Percentiles rank a stretch among this genome's conserved stretches.
Evolutionary conservation across 2,797 vertebrate genomes (phyloP).

Genomic region (Phyllotis vaccarum): DNA sequence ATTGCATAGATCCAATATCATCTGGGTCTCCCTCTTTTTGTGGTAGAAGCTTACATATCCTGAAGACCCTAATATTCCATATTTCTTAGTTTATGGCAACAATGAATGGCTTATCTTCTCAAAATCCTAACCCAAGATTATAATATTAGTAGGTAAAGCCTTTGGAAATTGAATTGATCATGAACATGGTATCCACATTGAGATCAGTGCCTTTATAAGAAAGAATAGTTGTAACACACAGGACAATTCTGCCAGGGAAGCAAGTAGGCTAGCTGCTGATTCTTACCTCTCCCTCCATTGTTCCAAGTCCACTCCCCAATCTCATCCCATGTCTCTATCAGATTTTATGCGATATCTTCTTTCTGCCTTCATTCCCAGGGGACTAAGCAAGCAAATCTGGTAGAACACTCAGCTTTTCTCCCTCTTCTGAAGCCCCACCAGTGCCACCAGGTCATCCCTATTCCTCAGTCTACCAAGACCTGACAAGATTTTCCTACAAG

Average conservation of each 20-base stretch:
- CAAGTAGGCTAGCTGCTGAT: neutral
- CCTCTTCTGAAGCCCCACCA: neutral
- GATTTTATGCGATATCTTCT: neutral
- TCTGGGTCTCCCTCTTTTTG: neutral
- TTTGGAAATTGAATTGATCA: neutral
- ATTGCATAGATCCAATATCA: neutral
- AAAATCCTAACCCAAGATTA: neutral
- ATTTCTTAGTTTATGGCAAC: conserved; percentile 17
- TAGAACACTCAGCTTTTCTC: neutral
- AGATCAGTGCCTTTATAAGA: neutral
- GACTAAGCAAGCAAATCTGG: neutral
- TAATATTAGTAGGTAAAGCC: neutral
- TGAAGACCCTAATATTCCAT: neutral
- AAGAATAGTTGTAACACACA: neutral
- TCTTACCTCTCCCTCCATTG: neutral
- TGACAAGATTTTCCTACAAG: neutral
- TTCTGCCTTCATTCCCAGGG: neutral
- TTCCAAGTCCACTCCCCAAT: neutral
- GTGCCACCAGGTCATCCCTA: neutral
- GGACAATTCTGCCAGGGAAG: neutral
- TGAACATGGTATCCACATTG: neutral
- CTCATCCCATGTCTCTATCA: neutral
- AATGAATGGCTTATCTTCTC: neutral
- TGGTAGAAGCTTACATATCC: conserved; percentile 15
- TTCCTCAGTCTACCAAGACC: neutral